A percentile compares a stretch with the other conserved stretches of the same genome.
Conservation (phyloP, 1,140 invertebrate species). For the Bombus superbus region DNA sequence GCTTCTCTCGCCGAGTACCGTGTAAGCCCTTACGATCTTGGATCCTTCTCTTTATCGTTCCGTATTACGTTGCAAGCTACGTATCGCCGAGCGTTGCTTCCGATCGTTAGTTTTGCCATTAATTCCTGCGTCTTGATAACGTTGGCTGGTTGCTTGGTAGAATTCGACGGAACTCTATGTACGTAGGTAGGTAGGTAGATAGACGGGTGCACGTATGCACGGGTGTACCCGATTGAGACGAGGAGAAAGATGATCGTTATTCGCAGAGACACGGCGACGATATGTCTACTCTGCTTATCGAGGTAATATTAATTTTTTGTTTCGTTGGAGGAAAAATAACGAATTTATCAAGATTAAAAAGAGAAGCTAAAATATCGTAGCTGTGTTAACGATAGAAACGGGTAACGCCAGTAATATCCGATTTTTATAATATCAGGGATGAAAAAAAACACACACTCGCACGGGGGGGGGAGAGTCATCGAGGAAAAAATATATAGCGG, state of each 20-base stretch:
- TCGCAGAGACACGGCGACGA: too few relatives aligned
- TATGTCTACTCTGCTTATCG: neutral
- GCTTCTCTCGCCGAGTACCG: rapidly evolving
- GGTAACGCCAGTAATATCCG: neutral
- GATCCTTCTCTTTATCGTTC: too few relatives aligned
- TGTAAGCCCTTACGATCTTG: too few relatives aligned
- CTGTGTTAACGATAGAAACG: neutral
- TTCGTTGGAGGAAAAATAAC: neutral
- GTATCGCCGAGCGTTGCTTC: too few relatives aligned
- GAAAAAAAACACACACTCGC: neutral
- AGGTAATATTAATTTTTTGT: neutral
- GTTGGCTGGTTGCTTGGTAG: too few relatives aligned
- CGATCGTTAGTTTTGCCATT: too few relatives aligned
- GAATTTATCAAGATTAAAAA: neutral
- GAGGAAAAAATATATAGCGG: constrained; percentile 11
- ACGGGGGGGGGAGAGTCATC: neutral
- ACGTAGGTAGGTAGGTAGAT: too few relatives aligned
- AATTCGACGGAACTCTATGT: too few relatives aligned
- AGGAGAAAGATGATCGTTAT: too few relatives aligned
- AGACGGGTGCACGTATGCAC: rapidly evolving
- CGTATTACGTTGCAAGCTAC: too few relatives aligned
- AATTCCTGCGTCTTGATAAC: too few relatives aligned
- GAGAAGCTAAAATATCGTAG: neutral
- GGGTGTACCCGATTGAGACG: too few relatives aligned
- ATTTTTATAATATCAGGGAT: constrained; percentile 40